These are phyloP conservation scores for Drosophila watanabei DNA, from an alignment of 1,140 invertebrate species.

Conservation along the genomic window DNA sequence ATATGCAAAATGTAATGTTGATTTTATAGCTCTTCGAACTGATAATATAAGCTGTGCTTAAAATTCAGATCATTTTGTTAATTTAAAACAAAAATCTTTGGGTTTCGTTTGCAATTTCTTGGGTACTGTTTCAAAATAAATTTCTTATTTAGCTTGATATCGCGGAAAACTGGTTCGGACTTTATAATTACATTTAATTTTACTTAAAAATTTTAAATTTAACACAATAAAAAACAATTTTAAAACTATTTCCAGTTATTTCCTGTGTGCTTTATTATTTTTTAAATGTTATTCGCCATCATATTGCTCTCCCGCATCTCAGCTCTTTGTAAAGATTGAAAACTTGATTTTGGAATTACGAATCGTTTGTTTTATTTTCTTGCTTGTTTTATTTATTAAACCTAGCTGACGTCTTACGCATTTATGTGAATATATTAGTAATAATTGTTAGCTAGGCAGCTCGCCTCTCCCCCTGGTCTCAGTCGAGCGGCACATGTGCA, in stretches of 20 bases:
- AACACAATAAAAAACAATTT: neutral
- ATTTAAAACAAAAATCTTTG: neutral
- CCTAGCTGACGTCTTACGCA: conserved; percentile 40
- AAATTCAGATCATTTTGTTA: neutral
- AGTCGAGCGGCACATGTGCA: conserved; percentile 33
- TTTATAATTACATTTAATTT: neutral
- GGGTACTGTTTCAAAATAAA: neutral
- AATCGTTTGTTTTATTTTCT: conserved; percentile 37
- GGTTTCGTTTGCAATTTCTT: no score
- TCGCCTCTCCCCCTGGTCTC: neutral
- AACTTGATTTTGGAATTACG: conserved; percentile 70
- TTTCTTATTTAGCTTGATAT: no score
- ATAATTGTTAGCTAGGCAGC: conserved; percentile 7
- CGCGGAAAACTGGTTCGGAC: no score
- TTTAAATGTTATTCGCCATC: conserved; percentile 4
- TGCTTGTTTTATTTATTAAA: conserved; percentile 50
- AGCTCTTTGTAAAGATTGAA: conserved; percentile 54
- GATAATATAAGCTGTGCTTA: neutral
- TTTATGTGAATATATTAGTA: conserved; percentile 23
- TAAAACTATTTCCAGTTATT: neutral
- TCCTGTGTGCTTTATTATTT: conserved; percentile 1
- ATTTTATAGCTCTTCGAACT: neutral
- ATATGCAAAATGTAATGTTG: neutral
- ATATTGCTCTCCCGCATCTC: neutral
- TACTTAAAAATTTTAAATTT: neutral